These are phyloP conservation scores for Piscicola geometra DNA, from an alignment of 2,888 invertebrate species.

Conservation along the genomic window DNA sequence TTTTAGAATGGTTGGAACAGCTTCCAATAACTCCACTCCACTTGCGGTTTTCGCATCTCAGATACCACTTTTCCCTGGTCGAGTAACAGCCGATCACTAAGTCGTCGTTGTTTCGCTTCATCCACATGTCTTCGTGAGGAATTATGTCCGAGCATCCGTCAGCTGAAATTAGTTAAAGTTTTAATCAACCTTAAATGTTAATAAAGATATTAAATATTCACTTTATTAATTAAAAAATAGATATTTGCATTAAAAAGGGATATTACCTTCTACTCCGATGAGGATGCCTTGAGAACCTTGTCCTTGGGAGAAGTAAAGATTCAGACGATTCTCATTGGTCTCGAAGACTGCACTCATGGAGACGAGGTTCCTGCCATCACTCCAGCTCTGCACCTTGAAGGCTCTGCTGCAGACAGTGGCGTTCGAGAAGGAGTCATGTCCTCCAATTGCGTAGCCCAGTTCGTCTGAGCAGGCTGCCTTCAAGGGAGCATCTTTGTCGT, in stretches of 20 bases:
- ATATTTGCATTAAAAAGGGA: too few relatives aligned
- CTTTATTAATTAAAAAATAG: neutral
- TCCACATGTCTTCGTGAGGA: too few relatives aligned
- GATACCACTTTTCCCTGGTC: too few relatives aligned
- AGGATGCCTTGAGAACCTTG: neutral
- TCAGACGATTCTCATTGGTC: neutral
- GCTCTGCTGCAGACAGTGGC: constrained; percentile 3
- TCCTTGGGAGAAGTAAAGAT: neutral
- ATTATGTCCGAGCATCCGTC: too few relatives aligned
- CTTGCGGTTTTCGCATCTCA: too few relatives aligned
- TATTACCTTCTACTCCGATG: constrained; percentile 1
- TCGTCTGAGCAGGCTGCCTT: neutral
- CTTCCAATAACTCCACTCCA: too few relatives aligned
- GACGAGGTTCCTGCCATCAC: too few relatives aligned
- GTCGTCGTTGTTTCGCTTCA: too few relatives aligned
- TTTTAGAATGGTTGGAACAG: too few relatives aligned
- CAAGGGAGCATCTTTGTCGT: neutral
- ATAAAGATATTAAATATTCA: neutral
- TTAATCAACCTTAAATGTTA: neutral
- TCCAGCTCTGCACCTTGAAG: neutral
- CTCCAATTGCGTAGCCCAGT: neutral
- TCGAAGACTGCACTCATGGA: neutral
- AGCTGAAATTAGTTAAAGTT: constrained; percentile 28
- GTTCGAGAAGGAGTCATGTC: neutral
- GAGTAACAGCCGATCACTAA: too few relatives aligned